Percentiles rank a stretch among this genome's conserved stretches.
Conservation (phyloP, 2,888 invertebrate species). For the Hirtodrosophila trivittata region DNA sequence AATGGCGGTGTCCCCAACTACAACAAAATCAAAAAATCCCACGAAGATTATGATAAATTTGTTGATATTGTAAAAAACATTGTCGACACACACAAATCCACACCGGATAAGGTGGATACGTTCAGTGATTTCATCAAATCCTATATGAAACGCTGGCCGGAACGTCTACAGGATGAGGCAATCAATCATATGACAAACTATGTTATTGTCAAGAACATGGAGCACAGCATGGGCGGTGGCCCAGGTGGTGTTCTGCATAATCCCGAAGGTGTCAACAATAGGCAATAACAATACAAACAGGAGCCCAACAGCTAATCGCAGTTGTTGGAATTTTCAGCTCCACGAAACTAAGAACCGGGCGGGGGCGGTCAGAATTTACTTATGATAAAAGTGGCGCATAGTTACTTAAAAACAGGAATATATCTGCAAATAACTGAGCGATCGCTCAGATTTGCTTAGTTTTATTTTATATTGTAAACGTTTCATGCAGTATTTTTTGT, state of each 20-base stretch:
- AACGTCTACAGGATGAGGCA: conserved; percentile 82
- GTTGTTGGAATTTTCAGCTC: conserved; percentile 69
- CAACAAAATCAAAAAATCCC: conserved; percentile 76
- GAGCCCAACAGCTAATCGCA: conserved; percentile 72
- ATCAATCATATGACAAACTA: conserved; percentile 83
- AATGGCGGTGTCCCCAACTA: conserved; percentile 80
- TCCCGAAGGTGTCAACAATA: conserved; percentile 81
- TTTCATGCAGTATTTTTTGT: conserved; percentile 77
- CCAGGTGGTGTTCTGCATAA: conserved; percentile 60
- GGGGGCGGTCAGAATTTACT: conserved; percentile 55
- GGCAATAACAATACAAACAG: conserved; percentile 83
- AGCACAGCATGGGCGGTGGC: conserved; percentile 79
- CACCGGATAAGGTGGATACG: conserved; percentile 82
- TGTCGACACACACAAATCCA: conserved; percentile 82
- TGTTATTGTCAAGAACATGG: conserved; percentile 83
- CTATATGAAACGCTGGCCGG: conserved; percentile 82
- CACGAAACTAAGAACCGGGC: conserved; percentile 46
- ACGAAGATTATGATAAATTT: conserved; percentile 82
- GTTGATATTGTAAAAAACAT: conserved; percentile 83
- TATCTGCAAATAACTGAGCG: conserved; percentile 27
- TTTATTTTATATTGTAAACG: conserved; percentile 50
- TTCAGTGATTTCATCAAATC: conserved; percentile 83
- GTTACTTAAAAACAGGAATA: conserved; percentile 68
- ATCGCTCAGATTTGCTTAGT: conserved; percentile 41
- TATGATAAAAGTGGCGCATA: conserved; percentile 56